A percentile compares a stretch with the other conserved stretches of the same genome.
Evolutionary conservation across 2,797 vertebrate genomes (phyloP).

Genomic region (Pangasius larnaudii): DNA sequence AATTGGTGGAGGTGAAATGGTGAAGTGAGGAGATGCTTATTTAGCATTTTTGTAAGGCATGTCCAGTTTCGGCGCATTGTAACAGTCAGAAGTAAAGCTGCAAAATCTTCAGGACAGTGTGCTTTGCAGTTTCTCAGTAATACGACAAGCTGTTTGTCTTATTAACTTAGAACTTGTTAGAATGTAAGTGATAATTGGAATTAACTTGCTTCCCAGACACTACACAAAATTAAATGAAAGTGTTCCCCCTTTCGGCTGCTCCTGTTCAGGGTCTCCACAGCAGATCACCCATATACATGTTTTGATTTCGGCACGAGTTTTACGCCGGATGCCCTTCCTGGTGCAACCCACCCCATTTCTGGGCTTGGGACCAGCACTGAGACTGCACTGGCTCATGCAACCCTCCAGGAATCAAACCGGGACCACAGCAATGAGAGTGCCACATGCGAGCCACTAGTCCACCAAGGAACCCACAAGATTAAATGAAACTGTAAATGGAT

Average conservation of each 20-base stretch:
- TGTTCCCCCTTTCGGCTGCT: no score
- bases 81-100: not conserved
- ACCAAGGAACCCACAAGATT: not conserved
- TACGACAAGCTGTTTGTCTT: no score
- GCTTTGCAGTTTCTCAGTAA: not conserved
- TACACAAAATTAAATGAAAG: not conserved
- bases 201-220: not conserved
- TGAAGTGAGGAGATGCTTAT: not conserved
- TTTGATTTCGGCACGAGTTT: no score
- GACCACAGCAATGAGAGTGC: no score
- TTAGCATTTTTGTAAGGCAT: not conserved
- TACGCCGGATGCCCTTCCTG: no score
- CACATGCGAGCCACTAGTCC: no score
- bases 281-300: no score
- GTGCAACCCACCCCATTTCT: no score
- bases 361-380: no score
- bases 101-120: not conserved
- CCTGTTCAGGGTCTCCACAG: no score
- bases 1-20: not conserved
- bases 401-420: no score
- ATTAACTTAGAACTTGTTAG: not conserved
- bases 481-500: not conserved
- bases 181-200: not conserved
- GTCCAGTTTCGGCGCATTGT: not conserved
- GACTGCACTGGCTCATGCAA: no score